Percentiles rank a stretch among this genome's conserved stretches.
These are phyloP conservation scores for Paraplagusia blochii DNA, from an alignment of 2,113 vertebrate genomes.

Conservation along the genomic window DNA sequence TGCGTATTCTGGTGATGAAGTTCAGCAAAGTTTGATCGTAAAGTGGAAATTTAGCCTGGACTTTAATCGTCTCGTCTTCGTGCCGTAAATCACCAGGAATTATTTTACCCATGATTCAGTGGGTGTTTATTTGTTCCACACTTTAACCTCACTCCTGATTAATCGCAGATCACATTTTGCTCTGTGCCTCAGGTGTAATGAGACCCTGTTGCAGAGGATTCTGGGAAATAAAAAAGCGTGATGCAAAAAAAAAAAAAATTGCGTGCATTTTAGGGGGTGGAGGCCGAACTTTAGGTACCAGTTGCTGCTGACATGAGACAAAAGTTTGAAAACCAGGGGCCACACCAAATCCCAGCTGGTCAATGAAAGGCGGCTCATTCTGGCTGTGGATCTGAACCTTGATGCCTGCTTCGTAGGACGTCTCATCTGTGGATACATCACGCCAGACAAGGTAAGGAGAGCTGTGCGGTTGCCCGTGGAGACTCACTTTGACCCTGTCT, in stretches of 20 bases:
- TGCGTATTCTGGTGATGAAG: slow-evolving; percentile 35
- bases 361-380: slow-evolving; percentile 81
- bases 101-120: slow-evolving; percentile 6
- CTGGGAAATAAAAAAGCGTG: slow-evolving; percentile 43
- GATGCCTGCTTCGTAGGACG: slow-evolving; percentile 83
- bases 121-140: slow-evolving; percentile 24
- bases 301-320: slow-evolving; percentile 83
- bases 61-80: slow-evolving; percentile 25
- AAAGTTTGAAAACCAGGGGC: slow-evolving; percentile 90
- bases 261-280: slow-evolving; percentile 25
- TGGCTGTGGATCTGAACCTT: slow-evolving; percentile 85
- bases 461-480: slow-evolving; percentile 6
- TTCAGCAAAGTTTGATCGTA: slow-evolving; percentile 20
- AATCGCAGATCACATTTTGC: slow-evolving; percentile 50
- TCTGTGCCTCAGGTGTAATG: slow-evolving; percentile 38
- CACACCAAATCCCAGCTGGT: slow-evolving; percentile 83
- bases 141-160: slow-evolving; percentile 11
- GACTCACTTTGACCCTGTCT: slow-evolving; percentile 13
- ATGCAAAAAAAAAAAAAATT: slow-evolving; percentile 19
- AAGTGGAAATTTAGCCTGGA: slow-evolving; percentile 32
- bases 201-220: slow-evolving; percentile 24
- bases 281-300: slow-evolving; percentile 73
- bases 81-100: slow-evolving; percentile 12
- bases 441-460: slow-evolving; percentile 51
- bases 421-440: slow-evolving; percentile 84